Base-by-base conservation (phyloP, 2,888 invertebrate species). In the Steinernema hermaphroditum region DNA sequence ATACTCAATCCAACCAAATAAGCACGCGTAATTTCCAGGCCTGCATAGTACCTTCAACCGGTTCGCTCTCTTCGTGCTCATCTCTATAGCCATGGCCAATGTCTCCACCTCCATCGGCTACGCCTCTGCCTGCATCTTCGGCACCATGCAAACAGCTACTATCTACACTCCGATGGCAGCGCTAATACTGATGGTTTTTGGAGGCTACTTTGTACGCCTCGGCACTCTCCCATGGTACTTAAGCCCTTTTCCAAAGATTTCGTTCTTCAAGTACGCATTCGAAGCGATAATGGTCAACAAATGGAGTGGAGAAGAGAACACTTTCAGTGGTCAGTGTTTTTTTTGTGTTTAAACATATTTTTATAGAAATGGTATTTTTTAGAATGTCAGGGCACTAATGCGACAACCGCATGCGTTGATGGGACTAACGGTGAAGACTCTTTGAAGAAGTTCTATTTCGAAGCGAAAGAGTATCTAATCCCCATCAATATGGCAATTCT, bases 181-280 rank as follows among this genome's bases (percentile, higher is more conserved):
- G 74, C 92, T 96, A 79, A 93, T 96, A 74, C 96, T 96, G 87
- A 90, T 96, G 88, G 89, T 96, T 24, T 96, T 96, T 87, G 96
- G 96, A 75, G 96, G 96, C 54, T 95, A 94, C 90, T 95, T 95
- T 88, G 89, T 96, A 49, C 96, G 95, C 86, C 91, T 92, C 29
- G 92, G 92, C 37, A 75, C 78, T 0, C 79, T 82, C 75, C 82
- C 82, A 0, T 24, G 71, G 8, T 87, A 84, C 72, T 83, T 87
- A 69, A 24, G 79, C 41, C 86, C 85, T 80, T 68, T 86, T 27
- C 77, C 86, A 73, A 86, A 86, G 75, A n/a, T 87, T 9, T 87
- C 87, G 6, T 87, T 86, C 86, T 78, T 75, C 37, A 78, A 79
- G 54, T 83, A 81, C 71, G 80, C 80, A 19, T 83, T 80, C 69